Base-by-base conservation (phyloP, 2,113 vertebrate species). In the Peromyscus polionotus region DNA sequence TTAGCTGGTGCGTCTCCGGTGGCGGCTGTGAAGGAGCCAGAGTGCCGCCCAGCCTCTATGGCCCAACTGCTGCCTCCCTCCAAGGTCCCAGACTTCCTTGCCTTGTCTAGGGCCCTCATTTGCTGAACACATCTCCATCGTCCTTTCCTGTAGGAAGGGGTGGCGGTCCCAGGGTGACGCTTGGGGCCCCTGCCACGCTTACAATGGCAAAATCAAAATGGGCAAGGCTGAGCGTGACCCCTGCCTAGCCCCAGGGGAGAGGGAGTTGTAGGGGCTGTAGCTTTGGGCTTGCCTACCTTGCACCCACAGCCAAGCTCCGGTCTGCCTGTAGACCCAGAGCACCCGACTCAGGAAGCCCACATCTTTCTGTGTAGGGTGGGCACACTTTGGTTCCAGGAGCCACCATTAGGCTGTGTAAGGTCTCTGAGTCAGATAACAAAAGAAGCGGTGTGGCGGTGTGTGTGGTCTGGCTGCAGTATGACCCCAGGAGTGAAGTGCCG, bases 1-100 rank as follows among this genome's bases (percentile, higher is more conserved):
- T 48, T 19, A 20, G 16, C 0, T 0, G 2, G 5, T 20, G 0
- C 63, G 0, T 88, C 28, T 22, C 3, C 6, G 1, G 5, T 20
- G 3, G 24, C 33, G 63, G 84, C 12, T 54, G 28, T 5, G 22
- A 57, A 26, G 76, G 68, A n/a, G 39, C 22, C 45, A 24, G 24
- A 36, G 39, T 54, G 28, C 48, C 45, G 42, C 28, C 26, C 17
- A 1, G 8, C 59, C 19, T 42, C 28, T 31, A 9, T 17, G 31
- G 45, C 79, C 61, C 42, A 12, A 59, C 39, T 45, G 1, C 59
- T 86, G 2, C 22, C 2, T 20, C 48, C 36, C 39, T n/a, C 75
- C 24, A 4, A 12, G 61, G 79, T 1, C 26, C 86, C 42, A 4
- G 26, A 11, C 48, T 14, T 80, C 12, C 24, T 61, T 13, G 6